Percentiles rank a stretch among this genome's conserved stretches.
These are phyloP conservation scores for Colletes latitarsis DNA, from an alignment of 1,140 invertebrate species.

Conservation along the genomic window DNA sequence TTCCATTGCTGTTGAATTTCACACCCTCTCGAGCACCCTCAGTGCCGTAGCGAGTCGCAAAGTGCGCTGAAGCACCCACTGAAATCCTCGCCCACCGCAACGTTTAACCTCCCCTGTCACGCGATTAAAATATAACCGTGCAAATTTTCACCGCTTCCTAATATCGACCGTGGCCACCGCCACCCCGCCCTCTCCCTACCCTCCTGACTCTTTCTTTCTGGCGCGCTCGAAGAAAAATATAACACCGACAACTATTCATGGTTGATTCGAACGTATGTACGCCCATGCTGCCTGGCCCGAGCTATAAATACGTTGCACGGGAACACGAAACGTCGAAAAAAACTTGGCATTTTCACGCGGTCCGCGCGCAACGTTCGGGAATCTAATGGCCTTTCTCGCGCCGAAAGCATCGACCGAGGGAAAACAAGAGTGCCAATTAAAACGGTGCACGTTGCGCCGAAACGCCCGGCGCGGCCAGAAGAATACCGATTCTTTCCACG, in stretches of 20 bases:
- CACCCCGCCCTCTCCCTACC: neutral
- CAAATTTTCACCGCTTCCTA: constrained; percentile 19
- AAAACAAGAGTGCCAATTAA: neutral
- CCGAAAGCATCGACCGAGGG: neutral
- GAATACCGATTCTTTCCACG: no score
- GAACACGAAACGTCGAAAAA: neutral
- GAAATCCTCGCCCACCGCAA: neutral
- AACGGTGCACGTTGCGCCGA: neutral
- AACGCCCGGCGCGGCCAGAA: no score
- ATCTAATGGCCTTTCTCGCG: neutral
- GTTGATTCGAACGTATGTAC: neutral
- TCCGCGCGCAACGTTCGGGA: neutral
- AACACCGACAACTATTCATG: neutral
- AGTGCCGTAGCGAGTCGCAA: neutral
- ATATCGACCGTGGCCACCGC: neutral
- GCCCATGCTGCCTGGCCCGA: neutral
- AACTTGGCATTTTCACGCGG: neutral
- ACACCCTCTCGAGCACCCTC: neutral
- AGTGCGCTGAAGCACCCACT: neutral
- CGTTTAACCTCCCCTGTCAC: constrained; percentile 6
- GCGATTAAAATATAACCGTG: constrained; percentile 31
- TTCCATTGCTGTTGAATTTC: neutral
- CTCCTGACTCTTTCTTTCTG: neutral
- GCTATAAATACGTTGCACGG: constrained; percentile 5
- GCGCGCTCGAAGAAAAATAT: neutral